Evolutionary conservation across 2,797 vertebrate genomes (phyloP), one percentile per base, ranked within the genome.

Genomic region (Rhadinocentrus ornatus): DNA sequence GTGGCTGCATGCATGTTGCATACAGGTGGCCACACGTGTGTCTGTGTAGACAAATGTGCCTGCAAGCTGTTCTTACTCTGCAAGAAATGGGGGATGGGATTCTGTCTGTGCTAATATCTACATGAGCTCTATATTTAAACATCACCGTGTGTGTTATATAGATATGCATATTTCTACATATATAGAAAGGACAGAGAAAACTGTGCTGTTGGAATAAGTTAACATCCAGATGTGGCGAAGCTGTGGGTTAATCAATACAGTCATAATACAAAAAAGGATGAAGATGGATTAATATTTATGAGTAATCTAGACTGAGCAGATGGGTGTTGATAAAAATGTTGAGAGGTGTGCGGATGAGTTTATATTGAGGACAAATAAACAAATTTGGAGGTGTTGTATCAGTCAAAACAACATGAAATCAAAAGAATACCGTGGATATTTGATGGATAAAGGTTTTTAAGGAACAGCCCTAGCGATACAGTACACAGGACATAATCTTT

Each of bases 201-300:
- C 73, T 73, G 57, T 12, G 65, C 75, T 59, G 67, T 1, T 41
- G 74, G 75, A 88, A 90, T 88, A 82, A 88, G 86, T 91, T 70
- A 75, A 70, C 70, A 80, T 81, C 78, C 87, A 89, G 80, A 89
- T 89, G 87, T 87, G 78, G 50, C 31, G 76, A 81, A 70, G 73
- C 81, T 68, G 39, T 65, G 52, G 75, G 79, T 83, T 85, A 85
- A 89, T 89, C 73, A 62, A 90, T 86, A 71, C 73, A 44, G 81
- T 76, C 75, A 84, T 86, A 78, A 81, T 83, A 78, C 75, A 78
- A 82, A 13, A n/a, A 37, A 68, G 70, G 73, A 82, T 59, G 73
- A 67, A 70, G 63, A 79, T 32, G 60, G 65, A 85, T 83, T 83
- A 67, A 84, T 88, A 83, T 86, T 89, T 77, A 88, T 83, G 71